Conservation (phyloP, 2,888 invertebrate species). For the Aspidiotus destructor region DNA sequence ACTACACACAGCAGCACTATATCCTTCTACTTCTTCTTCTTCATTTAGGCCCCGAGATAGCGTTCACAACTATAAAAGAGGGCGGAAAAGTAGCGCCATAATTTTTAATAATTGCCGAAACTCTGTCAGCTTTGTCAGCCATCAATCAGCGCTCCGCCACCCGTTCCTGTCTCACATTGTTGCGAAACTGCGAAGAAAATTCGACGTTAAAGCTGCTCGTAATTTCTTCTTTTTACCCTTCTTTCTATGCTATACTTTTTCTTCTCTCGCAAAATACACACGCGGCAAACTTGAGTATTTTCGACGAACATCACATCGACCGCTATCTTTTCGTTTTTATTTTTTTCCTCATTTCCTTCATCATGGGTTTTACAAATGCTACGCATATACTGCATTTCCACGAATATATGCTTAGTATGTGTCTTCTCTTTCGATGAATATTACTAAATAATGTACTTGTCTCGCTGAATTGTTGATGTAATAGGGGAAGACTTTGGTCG, state of each 20-base stretch:
- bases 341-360: not conserved
- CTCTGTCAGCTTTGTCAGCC: constrained; percentile 36
- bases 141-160: constrained; percentile 34
- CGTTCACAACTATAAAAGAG: constrained; percentile 33
- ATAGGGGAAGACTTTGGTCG: too few relatives aligned
- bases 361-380: too few relatives aligned
- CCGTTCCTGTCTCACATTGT: constrained; percentile 23
- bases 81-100: constrained; percentile 38
- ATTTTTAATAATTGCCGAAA: constrained; percentile 38
- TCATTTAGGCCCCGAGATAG: constrained; percentile 32
- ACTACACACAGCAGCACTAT: constrained; percentile 32
- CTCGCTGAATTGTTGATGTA: too few relatives aligned
- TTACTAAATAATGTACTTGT: too few relatives aligned
- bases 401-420: too few relatives aligned
- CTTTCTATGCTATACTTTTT: constrained; percentile 7
- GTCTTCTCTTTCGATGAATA: too few relatives aligned
- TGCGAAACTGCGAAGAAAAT: constrained; percentile 34
- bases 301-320: constrained; percentile 19
- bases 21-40: constrained; percentile 28
- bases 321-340: constrained; percentile 12
- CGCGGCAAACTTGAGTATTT: constrained; percentile 17
- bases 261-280: constrained; percentile 16
- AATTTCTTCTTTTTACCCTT: constrained; percentile 23
- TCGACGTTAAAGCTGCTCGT: constrained; percentile 33
- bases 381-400: too few relatives aligned